Conservation (phyloP, 2,797 vertebrate genomes). For the Xerus rutilus region DNA sequence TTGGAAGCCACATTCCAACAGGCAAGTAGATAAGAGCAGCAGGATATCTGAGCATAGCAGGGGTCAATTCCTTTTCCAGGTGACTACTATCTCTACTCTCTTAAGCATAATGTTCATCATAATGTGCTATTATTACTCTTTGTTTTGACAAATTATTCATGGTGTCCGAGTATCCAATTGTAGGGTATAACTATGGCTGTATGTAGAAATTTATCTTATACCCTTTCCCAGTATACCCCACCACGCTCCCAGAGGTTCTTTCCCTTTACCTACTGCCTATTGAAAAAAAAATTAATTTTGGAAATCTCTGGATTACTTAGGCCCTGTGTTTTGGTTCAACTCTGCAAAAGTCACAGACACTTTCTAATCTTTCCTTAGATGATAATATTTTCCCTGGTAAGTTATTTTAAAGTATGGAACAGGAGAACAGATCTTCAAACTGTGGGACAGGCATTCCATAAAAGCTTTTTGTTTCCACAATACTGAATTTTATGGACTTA, state of each 20-base stretch:
- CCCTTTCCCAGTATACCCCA: neutral
- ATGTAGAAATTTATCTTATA: neutral
- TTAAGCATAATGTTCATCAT: neutral
- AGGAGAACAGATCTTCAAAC: constrained; percentile 37
- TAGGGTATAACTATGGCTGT: neutral
- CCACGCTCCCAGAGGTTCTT: neutral
- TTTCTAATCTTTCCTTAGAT: neutral
- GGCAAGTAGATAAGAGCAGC: neutral
- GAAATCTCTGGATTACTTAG: neutral
- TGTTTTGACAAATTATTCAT: neutral
- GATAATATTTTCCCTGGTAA: neutral
- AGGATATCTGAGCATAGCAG: neutral
- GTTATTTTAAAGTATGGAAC: constrained; percentile 54
- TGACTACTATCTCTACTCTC: neutral
- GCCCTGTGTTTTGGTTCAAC: neutral
- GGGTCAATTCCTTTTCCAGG: neutral
- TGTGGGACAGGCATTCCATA: neutral
- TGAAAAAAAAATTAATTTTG: neutral
- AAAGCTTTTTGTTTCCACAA: constrained; percentile 53
- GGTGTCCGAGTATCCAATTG: neutral
- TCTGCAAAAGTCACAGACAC: neutral
- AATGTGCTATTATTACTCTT: neutral
- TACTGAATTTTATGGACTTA: neutral
- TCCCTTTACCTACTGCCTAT: no score
- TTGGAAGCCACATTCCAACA: neutral